Evolutionary conservation across 2,797 vertebrate genomes (phyloP).

Genomic region (Hephaestus fuliginosus): DNA sequence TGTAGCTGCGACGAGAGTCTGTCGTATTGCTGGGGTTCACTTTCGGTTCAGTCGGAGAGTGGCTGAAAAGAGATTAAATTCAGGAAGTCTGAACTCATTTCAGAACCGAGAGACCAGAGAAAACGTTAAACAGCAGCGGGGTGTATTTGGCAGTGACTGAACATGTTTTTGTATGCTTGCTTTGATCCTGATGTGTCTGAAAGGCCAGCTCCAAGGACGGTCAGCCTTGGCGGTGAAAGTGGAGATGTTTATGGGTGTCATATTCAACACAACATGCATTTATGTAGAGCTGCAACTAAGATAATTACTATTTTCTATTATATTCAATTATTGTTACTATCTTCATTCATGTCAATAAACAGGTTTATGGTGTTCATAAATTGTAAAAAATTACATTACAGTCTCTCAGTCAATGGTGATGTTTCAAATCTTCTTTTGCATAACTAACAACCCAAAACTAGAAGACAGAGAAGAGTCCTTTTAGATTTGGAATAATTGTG

Average conservation of each 20-base stretch:
- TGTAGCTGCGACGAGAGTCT: conserved; percentile 10
- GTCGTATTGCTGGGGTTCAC: conserved; percentile 17
- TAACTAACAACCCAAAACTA: neutral
- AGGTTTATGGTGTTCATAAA: too few species aligned
- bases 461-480: neutral
- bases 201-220: neutral
- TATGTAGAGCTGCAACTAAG: neutral
- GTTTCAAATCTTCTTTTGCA: neutral
- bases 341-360: too few species aligned
- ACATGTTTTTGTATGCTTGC: neutral
- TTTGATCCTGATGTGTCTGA: conserved; percentile 1
- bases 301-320: too few species aligned
- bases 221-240: neutral
- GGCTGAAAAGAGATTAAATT: conserved; percentile 12
- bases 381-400: neutral
- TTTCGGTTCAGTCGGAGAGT: conserved; percentile 11
- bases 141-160: neutral
- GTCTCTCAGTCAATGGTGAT: neutral
- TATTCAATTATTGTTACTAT: too few species aligned
- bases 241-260: neutral
- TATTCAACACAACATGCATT: neutral
- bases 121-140: conserved; percentile 1
- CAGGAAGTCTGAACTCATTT: conserved; percentile 27
- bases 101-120: neutral
- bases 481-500: too few species aligned